Conservation (phyloP, 1,140 invertebrate genomes). For the Lithobius niger region DNA sequence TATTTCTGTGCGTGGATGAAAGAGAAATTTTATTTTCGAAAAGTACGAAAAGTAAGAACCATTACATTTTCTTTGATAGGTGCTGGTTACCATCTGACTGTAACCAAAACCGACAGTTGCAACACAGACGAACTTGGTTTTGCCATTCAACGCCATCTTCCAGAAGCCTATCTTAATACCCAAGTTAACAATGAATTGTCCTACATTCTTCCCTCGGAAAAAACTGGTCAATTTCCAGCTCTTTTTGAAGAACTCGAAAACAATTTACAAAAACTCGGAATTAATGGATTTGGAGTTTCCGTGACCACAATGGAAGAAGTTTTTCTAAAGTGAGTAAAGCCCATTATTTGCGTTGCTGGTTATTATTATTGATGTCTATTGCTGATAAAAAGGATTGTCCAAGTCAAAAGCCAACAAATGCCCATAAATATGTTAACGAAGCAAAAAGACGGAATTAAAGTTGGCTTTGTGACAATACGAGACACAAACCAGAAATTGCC, state of each 20-base stretch:
- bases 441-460: too few species aligned
- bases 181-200: conserved; percentile 36
- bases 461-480: too few species aligned
- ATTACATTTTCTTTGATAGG: conserved; percentile 25
- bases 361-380: too few species aligned
- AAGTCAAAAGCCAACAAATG: too few species aligned
- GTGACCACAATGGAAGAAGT: conserved; percentile 76
- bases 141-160: conserved; percentile 11
- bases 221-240: conserved; percentile 36
- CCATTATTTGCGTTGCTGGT: too few species aligned
- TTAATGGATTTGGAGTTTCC: conserved; percentile 60
- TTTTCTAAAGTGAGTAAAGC: conserved; percentile 57
- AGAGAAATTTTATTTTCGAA: too few species aligned
- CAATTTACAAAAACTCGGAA: conserved; percentile 42
- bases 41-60: too few species aligned
- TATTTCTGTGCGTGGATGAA: too few species aligned
- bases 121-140: conserved; percentile 1
- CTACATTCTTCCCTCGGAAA: conserved; percentile 40
- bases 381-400: too few species aligned
- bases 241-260: conserved; percentile 50
- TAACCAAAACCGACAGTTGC: conserved; percentile 16
- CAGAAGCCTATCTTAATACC: conserved; percentile 10
- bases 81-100: conserved; percentile 43
- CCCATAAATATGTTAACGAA: too few species aligned
- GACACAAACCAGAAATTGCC: too few species aligned